phyloP scores from a whole-genome alignment of 2,797 vertebrate genomes.

The Catostomus latipinnis region DNA sequence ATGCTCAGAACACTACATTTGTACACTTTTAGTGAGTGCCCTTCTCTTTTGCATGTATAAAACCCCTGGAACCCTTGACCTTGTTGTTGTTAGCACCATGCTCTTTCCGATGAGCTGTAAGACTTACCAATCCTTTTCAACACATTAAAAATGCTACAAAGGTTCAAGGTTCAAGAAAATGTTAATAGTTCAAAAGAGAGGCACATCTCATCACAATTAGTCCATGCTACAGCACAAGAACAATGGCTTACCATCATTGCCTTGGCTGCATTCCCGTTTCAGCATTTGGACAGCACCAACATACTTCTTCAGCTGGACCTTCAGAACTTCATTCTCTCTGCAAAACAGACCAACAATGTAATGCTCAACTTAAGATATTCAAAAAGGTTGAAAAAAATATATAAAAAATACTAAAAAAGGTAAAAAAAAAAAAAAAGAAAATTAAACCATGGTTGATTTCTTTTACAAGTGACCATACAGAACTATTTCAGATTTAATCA shows the following conservation, averaged over 20 bases:
- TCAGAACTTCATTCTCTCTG: conserved; percentile 98
- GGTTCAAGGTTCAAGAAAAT: neutral
- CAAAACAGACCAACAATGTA: conserved; percentile 50
- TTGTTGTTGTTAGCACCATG: no score
- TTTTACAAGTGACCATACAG: no score
- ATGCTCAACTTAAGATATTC: neutral
- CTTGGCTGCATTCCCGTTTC: conserved; percentile 91
- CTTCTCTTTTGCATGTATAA: no score
- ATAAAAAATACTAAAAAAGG: neutral
- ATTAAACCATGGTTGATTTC: neutral
- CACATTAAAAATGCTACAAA: no score
- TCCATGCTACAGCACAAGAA: neutral
- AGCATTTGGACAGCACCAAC: conserved; percentile 99
- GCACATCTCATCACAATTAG: neutral
- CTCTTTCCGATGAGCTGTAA: no score
- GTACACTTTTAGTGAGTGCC: no score
- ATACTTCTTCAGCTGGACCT: conserved; percentile 98
- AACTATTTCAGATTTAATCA: no score
- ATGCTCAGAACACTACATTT: no score
- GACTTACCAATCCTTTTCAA: no score
- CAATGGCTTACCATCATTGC: conserved; percentile 84
- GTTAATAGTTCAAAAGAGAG: neutral
- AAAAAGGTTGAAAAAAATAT: neutral
- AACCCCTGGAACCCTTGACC: no score
- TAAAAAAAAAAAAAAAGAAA: neutral